phyloP scores from a whole-genome alignment of 2,113 vertebrate species.

The Planiliza haematocheilus region DNA sequence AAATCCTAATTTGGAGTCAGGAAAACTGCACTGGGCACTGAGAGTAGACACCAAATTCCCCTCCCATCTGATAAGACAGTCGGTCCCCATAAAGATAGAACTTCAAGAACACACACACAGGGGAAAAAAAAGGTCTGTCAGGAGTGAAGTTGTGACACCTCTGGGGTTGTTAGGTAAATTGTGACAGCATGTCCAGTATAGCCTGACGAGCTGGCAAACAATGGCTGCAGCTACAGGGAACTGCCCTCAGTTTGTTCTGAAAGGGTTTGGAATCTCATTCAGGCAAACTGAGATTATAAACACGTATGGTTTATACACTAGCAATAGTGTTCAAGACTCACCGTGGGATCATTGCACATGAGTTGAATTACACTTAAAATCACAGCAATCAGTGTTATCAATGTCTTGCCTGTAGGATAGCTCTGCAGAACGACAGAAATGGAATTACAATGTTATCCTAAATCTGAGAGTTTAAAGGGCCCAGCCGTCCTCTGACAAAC shows the following conservation, averaged over 20 bases:
- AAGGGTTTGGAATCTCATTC: background rate
- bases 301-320: background rate
- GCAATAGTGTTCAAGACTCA: no score
- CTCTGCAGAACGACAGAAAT: no score
- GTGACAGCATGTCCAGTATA: constrained; percentile 9
- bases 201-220: constrained; percentile 7
- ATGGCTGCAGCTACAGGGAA: constrained; percentile 9
- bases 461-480: background rate
- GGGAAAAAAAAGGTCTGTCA: background rate
- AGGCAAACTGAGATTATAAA: background rate
- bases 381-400: no score
- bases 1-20: background rate
- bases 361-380: background rate
- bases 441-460: no score
- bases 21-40: background rate
- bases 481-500: background rate
- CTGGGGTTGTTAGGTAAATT: constrained; percentile 26
- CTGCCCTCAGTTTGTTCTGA: constrained; percentile 28
- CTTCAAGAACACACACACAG: background rate
- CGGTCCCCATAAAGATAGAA: constrained; percentile 23
- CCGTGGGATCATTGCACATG: no score
- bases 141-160: constrained; percentile 50
- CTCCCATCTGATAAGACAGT: background rate
- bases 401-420: background rate
- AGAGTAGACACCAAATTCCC: background rate